Conservation (phyloP, 2,888 invertebrate genomes). For the Dioctria rufipes region DNA sequence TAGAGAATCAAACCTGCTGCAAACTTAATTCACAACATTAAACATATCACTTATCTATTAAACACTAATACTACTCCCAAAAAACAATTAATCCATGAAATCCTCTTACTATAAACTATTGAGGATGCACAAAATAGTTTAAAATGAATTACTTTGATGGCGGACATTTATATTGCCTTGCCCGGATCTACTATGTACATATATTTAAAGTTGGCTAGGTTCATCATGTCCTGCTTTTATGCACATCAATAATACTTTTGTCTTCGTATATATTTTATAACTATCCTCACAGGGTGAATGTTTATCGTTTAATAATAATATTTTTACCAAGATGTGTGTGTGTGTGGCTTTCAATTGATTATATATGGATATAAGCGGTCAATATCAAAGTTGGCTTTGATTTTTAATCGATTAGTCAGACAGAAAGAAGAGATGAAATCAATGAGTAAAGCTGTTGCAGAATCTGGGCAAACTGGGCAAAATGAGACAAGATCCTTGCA, state of each 20-base stretch:
- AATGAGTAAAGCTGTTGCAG: constrained; percentile 6
- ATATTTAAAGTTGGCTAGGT: neutral
- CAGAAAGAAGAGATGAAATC: constrained; percentile 50
- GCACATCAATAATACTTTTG: neutral
- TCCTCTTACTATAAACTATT: constrained; percentile 20
- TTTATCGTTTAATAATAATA: constrained; percentile 43
- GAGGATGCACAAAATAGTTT: constrained; percentile 38
- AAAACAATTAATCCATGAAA: constrained; percentile 48
- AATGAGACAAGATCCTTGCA: constrained; percentile 25
- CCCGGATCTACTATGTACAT: constrained; percentile 46
- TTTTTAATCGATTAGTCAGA: constrained; percentile 62
- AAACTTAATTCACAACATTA: constrained; percentile 1
- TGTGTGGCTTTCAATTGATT: constrained; percentile 45
- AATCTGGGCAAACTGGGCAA: neutral
- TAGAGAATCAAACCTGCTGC: neutral
- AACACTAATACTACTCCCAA: neutral
- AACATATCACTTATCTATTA: neutral
- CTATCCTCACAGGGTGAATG: neutral
- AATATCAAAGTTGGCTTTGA: constrained; percentile 61
- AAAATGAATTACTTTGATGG: constrained; percentile 61
- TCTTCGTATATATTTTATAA: neutral
- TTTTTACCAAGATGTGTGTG: constrained; percentile 39
- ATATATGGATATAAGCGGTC: constrained; percentile 55
- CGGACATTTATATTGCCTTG: constrained; percentile 61
- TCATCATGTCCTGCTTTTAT: neutral